Evolutionary conservation across 2,113 vertebrate genomes (phyloP).

Genomic region (Cheilinus undulatus): DNA sequence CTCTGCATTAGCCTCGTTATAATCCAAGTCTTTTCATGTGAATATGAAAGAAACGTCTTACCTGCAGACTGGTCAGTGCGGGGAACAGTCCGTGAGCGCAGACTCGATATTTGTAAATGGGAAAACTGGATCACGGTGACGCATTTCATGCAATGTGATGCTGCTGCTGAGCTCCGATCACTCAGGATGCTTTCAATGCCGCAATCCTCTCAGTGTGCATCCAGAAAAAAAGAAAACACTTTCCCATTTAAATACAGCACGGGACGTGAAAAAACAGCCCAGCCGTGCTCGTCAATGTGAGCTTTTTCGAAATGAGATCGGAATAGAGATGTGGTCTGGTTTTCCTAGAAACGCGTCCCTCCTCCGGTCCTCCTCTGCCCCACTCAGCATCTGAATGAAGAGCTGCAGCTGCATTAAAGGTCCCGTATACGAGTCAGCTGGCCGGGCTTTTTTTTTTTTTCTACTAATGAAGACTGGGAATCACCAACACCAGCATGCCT

Average conservation of each 20-base stretch:
- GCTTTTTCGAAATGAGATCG: slow-evolving; percentile 29
- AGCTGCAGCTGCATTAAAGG: slow-evolving; percentile 77
- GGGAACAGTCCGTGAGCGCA: slow-evolving; percentile 50
- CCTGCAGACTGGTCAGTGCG: slow-evolving; percentile 65
- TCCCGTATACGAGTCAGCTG: slow-evolving; percentile 63
- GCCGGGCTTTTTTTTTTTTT: slow-evolving; percentile 17
- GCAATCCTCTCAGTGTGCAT: slow-evolving; percentile 55
- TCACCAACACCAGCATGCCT: not conserved
- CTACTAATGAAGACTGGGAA: slow-evolving; percentile 5
- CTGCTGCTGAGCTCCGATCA: slow-evolving; percentile 62
- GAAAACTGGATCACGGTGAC: slow-evolving; percentile 75
- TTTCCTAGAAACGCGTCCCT: slow-evolving; percentile 40
- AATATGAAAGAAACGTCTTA: slow-evolving; percentile 42
- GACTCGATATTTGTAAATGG: slow-evolving; percentile 58
- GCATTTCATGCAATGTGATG: slow-evolving; percentile 75
- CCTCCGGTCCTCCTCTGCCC: slow-evolving; percentile 60
- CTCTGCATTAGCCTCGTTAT: not conserved
- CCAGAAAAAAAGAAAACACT: slow-evolving; percentile 7
- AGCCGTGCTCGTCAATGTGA: slow-evolving; percentile 18
- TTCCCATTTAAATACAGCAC: not conserved
- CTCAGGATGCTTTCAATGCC: slow-evolving; percentile 50
- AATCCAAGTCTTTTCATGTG: not conserved
- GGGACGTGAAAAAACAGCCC: slow-evolving; percentile 25
- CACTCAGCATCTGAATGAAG: slow-evolving; percentile 76
- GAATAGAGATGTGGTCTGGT: slow-evolving; percentile 32